Base-by-base conservation (phyloP, 2,113 vertebrate species). In the Kryptolebias marmoratus region DNA sequence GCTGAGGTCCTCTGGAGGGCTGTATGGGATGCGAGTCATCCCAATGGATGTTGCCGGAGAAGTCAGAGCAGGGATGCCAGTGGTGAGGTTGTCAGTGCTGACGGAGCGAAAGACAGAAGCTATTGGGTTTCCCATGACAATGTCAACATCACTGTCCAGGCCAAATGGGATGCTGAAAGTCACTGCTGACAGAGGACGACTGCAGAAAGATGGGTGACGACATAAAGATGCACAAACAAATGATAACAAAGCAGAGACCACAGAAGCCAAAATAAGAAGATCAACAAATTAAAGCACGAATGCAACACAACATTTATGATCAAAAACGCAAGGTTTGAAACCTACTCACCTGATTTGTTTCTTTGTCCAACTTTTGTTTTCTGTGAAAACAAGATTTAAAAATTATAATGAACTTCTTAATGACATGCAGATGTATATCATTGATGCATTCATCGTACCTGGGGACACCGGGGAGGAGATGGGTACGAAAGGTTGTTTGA, bases 91-190 rank as follows among this genome's bases (percentile, higher is more conserved):
- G 89, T 96, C 96, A 0, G 94, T 95, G 90, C 96, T 97, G 88
- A 93, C 93, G 0, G 96, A 97, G 74, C 94, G 96, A 64, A 92
- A 92, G 69, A 94, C 88, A 89, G 85, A 92, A 91, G 86, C 91
- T 84, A 96, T 94, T 1, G 96, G 95, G 89, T 97, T 96, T 73
- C 96, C 96, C 96, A 97, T 97, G 80, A 97, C 96, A 36, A 97
- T 93, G 79, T 97, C 96, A 88, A 97, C 95, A 52, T 97, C 96
- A 91, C 96, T 97, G 95, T 97, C 96, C 93, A 97, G 92, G 80
- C 96, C 96, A 90, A 97, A 97, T 84, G 96, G 96, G 83, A 96
- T 97, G 93, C 95, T 96, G 93, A 97, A 97, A 16, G 96, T 94
- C 82, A 96, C 94, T 0, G 95, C 95, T 68, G 96, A 96, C 68